Percentiles rank a stretch among this genome's conserved stretches.
phyloP scores from a whole-genome alignment of 2,113 vertebrate genomes.

The Catharus minimus region DNA sequence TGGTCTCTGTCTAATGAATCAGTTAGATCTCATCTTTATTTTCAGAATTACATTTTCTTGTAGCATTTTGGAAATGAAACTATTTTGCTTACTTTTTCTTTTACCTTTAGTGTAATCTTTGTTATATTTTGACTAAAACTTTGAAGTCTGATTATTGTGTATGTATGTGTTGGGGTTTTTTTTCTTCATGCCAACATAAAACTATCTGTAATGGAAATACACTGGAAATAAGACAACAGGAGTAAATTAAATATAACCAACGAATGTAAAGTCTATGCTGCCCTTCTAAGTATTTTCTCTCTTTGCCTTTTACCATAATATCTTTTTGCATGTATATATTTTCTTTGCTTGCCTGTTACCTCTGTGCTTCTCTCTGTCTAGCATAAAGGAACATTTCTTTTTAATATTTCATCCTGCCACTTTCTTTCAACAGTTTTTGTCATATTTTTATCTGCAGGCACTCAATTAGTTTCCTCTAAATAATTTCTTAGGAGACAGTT shows the following conservation, averaged over 20 bases:
- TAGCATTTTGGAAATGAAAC: neutral
- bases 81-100: neutral
- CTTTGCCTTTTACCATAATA: neutral
- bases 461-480: constrained; percentile 50
- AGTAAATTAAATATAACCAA: neutral
- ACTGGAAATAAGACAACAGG: neutral
- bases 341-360: neutral
- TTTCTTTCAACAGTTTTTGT: constrained; percentile 29
- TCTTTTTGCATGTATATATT: neutral
- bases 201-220: neutral
- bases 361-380: neutral
- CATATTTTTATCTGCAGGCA: constrained; percentile 44
- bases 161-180: neutral
- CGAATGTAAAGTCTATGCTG: neutral
- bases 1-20: neutral
- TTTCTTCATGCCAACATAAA: neutral
- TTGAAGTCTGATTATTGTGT: neutral
- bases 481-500: constrained; percentile 55
- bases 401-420: neutral
- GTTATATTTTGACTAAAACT: neutral
- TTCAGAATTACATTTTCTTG: neutral
- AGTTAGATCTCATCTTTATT: neutral
- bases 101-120: neutral
- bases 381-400: neutral
- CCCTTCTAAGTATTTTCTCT: neutral